A percentile compares a stretch with the other conserved stretches of the same genome.
Evolutionary conservation across 2,888 invertebrate species (phyloP).

Genomic region (Pollenia angustigena): DNA sequence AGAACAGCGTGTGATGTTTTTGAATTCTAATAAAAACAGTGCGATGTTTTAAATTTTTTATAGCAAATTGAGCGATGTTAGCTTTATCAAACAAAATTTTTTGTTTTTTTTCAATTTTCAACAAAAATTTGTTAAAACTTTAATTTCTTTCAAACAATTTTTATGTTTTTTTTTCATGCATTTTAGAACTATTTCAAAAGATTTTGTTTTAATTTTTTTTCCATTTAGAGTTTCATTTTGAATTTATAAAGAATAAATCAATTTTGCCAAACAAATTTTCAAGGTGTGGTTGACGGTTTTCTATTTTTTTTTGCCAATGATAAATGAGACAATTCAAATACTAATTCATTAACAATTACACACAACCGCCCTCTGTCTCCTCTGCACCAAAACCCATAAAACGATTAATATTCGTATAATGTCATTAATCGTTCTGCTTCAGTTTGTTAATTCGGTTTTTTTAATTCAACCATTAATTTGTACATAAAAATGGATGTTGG

Average conservation of each 20-base stretch:
- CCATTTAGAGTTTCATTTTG: too few relatives aligned
- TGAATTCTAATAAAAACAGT: too few relatives aligned
- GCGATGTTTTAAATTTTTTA: too few relatives aligned
- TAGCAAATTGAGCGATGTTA: too few relatives aligned
- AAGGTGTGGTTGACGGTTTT: slow-evolving; percentile 37
- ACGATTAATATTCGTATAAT: slow-evolving; percentile 52
- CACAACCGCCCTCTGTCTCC: neutral
- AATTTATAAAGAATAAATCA: neutral
- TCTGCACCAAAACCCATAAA: neutral
- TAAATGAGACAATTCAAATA: slow-evolving; percentile 45
- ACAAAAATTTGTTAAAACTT: too few relatives aligned
- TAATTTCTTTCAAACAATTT: too few relatives aligned
- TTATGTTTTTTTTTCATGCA: too few relatives aligned
- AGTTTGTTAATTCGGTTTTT: slow-evolving; percentile 10
- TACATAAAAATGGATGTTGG: neutral
- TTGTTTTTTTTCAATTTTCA: too few relatives aligned
- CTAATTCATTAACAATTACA: neutral
- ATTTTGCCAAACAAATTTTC: slow-evolving; percentile 4
- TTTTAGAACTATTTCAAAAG: too few relatives aligned
- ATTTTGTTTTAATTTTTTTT: too few relatives aligned
- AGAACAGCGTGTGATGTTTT: too few relatives aligned
- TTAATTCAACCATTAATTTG: slow-evolving; percentile 15
- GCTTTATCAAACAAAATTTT: too few relatives aligned
- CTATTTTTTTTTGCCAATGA: neutral
- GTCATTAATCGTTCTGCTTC: slow-evolving; percentile 62